phyloP scores from a whole-genome alignment of 2,113 vertebrate genomes.

The Mustela lutreola region DNA sequence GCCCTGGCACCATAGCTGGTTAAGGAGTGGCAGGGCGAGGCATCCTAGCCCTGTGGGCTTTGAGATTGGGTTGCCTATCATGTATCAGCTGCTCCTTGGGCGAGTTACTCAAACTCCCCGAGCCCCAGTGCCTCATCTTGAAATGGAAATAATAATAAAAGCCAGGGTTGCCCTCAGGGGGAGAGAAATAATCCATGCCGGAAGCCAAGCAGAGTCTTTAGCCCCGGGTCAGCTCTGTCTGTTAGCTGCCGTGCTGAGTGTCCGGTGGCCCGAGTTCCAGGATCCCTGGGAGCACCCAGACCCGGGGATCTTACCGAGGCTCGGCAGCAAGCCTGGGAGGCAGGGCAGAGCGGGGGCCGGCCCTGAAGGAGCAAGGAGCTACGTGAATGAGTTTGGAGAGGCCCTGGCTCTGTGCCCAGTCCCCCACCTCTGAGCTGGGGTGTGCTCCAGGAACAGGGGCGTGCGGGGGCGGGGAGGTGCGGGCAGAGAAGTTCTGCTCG shows the following conservation, averaged over 20 bases:
- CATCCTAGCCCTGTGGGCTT: neutral
- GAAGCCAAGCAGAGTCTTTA: neutral
- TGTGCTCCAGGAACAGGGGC: neutral
- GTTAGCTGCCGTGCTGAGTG: neutral
- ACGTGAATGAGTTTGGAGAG: fast-evolving
- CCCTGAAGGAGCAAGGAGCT: too few relatives aligned
- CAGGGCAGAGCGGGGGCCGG: neutral
- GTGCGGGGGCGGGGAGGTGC: neutral
- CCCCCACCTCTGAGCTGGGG: neutral
- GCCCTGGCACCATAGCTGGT: neutral
- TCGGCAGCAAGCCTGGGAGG: fast-evolving
- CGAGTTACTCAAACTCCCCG: neutral
- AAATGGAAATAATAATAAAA: neutral
- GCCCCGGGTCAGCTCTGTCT: neutral
- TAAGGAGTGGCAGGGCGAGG: neutral
- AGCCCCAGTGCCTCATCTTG: neutral
- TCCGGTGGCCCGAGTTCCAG: neutral
- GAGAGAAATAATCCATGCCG: neutral
- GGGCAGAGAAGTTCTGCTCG: neutral
- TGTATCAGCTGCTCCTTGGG: neutral
- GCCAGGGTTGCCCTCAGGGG: neutral
- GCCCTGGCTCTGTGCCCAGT: neutral
- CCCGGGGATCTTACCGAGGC: neutral
- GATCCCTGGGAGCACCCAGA: neutral
- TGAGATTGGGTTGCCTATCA: neutral